Percentiles rank a stretch among this genome's conserved stretches.
phyloP scores from a whole-genome alignment of 2,888 invertebrate genomes.

The Epinotia nisella region DNA sequence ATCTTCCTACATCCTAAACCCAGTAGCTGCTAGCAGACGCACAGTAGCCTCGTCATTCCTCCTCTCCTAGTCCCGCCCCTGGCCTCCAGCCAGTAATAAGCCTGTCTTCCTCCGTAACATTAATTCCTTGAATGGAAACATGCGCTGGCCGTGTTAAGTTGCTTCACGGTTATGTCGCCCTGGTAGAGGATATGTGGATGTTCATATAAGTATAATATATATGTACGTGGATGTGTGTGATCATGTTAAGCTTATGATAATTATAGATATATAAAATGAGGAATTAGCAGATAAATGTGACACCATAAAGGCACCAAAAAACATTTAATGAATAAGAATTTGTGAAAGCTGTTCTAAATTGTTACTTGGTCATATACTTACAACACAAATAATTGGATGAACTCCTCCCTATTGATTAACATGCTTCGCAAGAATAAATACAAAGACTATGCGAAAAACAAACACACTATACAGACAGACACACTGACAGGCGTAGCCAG shows the following conservation, averaged over 20 bases:
- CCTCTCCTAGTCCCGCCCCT: slow-evolving; percentile 61
- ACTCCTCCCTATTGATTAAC: background rate
- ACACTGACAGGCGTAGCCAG: too few relatives aligned
- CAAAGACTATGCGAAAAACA: too few relatives aligned
- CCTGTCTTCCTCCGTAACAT: slow-evolving; percentile 33
- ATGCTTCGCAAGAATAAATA: too few relatives aligned
- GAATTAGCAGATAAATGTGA: background rate
- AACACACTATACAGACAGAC: too few relatives aligned
- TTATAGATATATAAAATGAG: background rate
- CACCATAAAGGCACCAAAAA: background rate
- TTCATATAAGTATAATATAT: slow-evolving; percentile 17
- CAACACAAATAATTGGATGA: background rate
- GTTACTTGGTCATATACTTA: too few relatives aligned
- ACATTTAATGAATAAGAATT: too few relatives aligned
- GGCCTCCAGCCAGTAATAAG: slow-evolving; percentile 51
- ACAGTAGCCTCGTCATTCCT: slow-evolving; percentile 57
- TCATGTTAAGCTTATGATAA: slow-evolving; percentile 3
- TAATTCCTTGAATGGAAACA: slow-evolving; percentile 45
- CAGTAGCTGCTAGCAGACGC: slow-evolving; percentile 53
- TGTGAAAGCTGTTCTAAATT: too few relatives aligned
- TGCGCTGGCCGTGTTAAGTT: slow-evolving; percentile 9
- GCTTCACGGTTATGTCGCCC: slow-evolving; percentile 15
- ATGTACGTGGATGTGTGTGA: background rate
- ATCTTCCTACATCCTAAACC: slow-evolving; percentile 41
- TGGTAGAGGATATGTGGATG: slow-evolving; percentile 27